Conservation (phyloP, 2,113 vertebrate genomes). For the Ageneiosus marmoratus region DNA sequence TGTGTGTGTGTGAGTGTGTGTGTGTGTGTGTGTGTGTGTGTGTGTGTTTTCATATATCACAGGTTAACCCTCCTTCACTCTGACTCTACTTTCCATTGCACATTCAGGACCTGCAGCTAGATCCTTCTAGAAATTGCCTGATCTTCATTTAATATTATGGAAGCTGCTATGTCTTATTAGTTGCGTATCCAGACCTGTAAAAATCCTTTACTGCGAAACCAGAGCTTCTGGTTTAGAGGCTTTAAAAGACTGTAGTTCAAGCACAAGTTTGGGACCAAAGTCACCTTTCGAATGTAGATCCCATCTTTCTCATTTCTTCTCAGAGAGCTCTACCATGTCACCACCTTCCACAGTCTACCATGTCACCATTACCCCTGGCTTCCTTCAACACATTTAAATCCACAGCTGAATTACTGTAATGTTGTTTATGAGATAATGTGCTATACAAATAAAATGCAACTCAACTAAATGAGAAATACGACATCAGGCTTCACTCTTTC, state of each 20-base stretch:
- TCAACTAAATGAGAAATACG: neutral
- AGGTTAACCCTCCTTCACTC: conserved; percentile 80
- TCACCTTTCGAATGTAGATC: neutral
- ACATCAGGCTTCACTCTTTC: neutral
- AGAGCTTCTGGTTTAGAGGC: neutral
- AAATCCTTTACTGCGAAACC: neutral
- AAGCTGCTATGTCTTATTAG: neutral
- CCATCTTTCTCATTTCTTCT: neutral
- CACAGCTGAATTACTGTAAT: neutral
- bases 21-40: conserved; percentile 9
- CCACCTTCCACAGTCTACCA: too few species aligned
- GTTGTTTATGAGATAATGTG: neutral
- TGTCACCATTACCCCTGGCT: neutral
- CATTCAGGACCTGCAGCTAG: neutral
- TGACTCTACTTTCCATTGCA: neutral
- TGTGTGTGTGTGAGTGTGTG: conserved; percentile 33
- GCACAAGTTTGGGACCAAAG: neutral
- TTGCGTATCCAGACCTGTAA: neutral
- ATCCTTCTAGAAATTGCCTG: too few species aligned
- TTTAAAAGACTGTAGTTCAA: neutral
- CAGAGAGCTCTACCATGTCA: too few species aligned
- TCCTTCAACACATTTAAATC: neutral
- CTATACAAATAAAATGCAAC: neutral
- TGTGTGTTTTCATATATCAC: conserved; percentile 80
- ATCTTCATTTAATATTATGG: too few species aligned